Conservation (phyloP, 2,888 invertebrate genomes). For the Chloroclystis v-ata region DNA sequence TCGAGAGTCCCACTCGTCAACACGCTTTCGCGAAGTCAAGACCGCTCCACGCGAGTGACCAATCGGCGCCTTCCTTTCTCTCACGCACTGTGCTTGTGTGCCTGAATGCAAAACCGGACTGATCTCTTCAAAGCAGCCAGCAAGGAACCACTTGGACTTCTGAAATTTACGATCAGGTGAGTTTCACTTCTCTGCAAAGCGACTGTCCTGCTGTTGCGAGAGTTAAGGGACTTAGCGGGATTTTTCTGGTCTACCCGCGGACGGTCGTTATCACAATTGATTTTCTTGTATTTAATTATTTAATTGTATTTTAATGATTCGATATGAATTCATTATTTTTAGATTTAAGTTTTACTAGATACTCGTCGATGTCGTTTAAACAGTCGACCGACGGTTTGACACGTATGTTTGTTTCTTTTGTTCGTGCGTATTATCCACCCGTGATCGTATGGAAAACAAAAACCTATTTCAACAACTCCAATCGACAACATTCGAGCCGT, state of each 20-base stretch:
- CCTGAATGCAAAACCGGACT: constrained; percentile 76
- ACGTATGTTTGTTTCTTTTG: constrained; percentile 71
- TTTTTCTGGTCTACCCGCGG: no score
- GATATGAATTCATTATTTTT: constrained; percentile 32
- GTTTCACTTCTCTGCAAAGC: constrained; percentile 47
- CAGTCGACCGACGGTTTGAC: constrained; percentile 57
- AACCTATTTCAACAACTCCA: constrained; percentile 53
- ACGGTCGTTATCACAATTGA: no score
- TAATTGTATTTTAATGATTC: no score
- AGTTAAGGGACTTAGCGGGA: no score
- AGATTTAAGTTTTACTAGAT: constrained; percentile 36
- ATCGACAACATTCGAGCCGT: constrained; percentile 22
- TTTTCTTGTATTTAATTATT: no score
- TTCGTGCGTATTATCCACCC: constrained; percentile 55
- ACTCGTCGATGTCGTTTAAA: constrained; percentile 49
- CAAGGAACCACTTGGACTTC: constrained; percentile 54
- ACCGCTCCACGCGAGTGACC: constrained; percentile 66
- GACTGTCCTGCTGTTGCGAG: constrained; percentile 56
- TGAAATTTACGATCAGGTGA: constrained; percentile 58
- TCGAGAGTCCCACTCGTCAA: constrained; percentile 63
- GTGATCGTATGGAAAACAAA: constrained; percentile 55
- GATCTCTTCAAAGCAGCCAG: constrained; percentile 54
- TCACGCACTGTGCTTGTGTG: constrained; percentile 74
- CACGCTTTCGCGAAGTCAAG: constrained; percentile 66
- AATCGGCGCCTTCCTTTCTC: constrained; percentile 73